Percentiles rank a stretch among this genome's conserved stretches.
Conservation (phyloP, 2,797 vertebrate species). For the Myripristis jacobus region DNA sequence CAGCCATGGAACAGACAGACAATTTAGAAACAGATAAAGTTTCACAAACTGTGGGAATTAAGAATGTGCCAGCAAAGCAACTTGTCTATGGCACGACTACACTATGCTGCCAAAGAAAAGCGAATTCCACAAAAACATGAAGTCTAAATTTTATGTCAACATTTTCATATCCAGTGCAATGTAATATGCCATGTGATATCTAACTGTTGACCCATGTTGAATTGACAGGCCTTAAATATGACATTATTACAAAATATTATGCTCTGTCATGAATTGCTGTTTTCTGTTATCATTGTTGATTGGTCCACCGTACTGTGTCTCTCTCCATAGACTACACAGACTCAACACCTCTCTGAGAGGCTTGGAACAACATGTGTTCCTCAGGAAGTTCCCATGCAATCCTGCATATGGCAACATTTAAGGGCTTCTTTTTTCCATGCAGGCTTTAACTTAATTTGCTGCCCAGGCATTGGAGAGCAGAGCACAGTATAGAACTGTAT, state of each 20-base stretch:
- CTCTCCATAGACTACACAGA: conserved; percentile 76
- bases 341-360: conserved; percentile 85
- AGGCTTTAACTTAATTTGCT: conserved; percentile 88
- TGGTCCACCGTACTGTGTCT: conserved; percentile 56
- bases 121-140: conserved; percentile 23
- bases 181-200: conserved; percentile 47
- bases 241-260: conserved; percentile 67
- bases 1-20: conserved; percentile 43
- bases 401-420: conserved; percentile 90
- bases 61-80: conserved; percentile 27
- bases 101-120: background rate
- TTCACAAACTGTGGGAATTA: conserved; percentile 31
- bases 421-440: conserved; percentile 85
- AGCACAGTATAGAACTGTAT: conserved; percentile 82
- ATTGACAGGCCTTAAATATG: conserved; percentile 60
- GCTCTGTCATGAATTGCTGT: conserved; percentile 54
- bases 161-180: conserved; percentile 33
- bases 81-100: background rate
- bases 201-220: conserved; percentile 13
- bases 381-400: conserved; percentile 89
- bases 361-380: conserved; percentile 85
- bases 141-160: conserved; percentile 31
- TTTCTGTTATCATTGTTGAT: conserved; percentile 66
- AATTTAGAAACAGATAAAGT: conserved; percentile 36
- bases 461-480: conserved; percentile 81